Evolutionary conservation across 2,888 invertebrate species (phyloP).

Genomic region (Drosophila picticornis): DNA sequence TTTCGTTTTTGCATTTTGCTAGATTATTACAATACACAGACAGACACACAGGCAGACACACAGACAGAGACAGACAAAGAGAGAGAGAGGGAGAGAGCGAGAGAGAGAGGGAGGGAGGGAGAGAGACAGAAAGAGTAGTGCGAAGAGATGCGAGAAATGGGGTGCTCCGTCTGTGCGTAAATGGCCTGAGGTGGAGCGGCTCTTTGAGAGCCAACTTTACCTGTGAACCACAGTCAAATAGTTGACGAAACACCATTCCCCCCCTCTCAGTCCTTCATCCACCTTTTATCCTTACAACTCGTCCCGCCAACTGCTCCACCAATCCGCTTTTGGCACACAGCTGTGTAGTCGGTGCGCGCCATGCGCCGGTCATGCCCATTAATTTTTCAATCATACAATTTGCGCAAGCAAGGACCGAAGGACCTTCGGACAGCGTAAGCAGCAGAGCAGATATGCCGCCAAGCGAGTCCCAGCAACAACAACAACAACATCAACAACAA

Average conservation of each 20-base stretch:
- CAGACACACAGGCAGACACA: conserved; percentile 8
- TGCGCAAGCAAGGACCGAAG: conserved; percentile 53
- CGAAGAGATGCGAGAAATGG: not conserved
- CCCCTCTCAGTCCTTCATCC: not conserved
- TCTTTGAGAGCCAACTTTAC: conserved; percentile 29
- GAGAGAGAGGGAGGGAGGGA: not conserved
- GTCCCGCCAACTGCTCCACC: not conserved
- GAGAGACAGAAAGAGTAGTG: not conserved
- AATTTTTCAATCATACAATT: conserved; percentile 82
- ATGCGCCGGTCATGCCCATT: conserved; percentile 68
- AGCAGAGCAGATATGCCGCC: conserved; percentile 30
- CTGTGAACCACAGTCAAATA: conserved; percentile 46
- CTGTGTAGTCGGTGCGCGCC: conserved; percentile 1
- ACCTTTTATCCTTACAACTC: not conserved
- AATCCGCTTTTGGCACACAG: conserved; percentile 1
- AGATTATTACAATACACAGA: conserved; percentile 58
- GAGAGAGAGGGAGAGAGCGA: not conserved
- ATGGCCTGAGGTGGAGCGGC: conserved; percentile 6
- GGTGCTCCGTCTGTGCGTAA: conserved; percentile 26
- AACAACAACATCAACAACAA: conserved; percentile 35
- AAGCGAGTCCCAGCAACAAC: conserved; percentile 17
- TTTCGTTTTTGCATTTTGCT: conserved; percentile 66
- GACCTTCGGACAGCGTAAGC: conserved; percentile 24
- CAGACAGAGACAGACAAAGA: not conserved
- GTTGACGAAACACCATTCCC: conserved; percentile 8